These are phyloP conservation scores for Todiramphus saurophagus DNA, from an alignment of 2,113 vertebrate genomes.

Conservation along the genomic window DNA sequence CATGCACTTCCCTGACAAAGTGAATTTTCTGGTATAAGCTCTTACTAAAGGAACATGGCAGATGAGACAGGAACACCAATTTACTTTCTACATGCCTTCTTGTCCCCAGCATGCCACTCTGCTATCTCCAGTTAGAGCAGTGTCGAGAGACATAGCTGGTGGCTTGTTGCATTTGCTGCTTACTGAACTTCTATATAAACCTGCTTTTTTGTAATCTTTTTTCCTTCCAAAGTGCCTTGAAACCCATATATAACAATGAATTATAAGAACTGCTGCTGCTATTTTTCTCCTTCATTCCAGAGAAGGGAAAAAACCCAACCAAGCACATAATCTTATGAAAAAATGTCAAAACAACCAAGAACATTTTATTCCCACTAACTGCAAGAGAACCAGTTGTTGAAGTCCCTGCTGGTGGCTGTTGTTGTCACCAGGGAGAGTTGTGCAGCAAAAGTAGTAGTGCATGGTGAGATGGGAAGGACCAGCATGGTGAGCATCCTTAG, in stretches of 20 bases:
- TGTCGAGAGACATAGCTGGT: neutral
- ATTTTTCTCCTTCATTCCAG: neutral
- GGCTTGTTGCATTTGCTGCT: neutral
- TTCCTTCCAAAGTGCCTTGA: neutral
- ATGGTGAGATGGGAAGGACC: neutral
- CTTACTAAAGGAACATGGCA: neutral
- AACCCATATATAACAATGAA: neutral
- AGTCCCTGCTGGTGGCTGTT: neutral
- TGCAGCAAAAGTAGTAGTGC: accelerated
- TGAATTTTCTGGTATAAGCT: neutral
- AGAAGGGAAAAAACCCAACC: too few species aligned
- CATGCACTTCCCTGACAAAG: neutral
- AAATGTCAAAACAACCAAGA: neutral
- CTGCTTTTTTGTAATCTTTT: neutral
- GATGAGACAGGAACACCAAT: neutral
- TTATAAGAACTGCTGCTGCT: neutral
- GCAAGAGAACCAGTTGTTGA: neutral
- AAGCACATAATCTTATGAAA: neutral
- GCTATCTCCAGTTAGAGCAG: neutral
- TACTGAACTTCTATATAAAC: neutral
- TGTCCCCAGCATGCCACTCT: too few species aligned
- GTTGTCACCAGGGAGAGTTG: neutral
- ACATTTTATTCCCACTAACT: neutral
- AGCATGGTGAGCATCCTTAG: neutral
- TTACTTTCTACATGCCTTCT: neutral